phyloP scores from a whole-genome alignment of 2,888 invertebrate species.

The Dastarcus helophoroides region DNA sequence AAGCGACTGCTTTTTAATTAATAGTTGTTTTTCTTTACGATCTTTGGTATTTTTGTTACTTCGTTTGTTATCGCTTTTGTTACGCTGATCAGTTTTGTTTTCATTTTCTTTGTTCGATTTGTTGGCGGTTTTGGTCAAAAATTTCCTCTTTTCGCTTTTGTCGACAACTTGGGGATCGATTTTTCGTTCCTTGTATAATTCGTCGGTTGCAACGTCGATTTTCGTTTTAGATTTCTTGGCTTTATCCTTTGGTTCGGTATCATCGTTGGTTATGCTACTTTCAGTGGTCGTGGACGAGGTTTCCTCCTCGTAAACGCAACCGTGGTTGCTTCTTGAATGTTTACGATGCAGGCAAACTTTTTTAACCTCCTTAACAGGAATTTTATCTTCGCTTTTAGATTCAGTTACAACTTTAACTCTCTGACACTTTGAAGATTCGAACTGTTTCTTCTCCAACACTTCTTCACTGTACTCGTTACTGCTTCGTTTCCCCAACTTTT shows the following conservation, averaged over 20 bases:
- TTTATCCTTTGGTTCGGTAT: slow-evolving; percentile 27
- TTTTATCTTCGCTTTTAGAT: slow-evolving; percentile 17
- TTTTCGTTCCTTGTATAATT: slow-evolving; percentile 5
- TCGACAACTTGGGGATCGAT: slow-evolving; percentile 10
- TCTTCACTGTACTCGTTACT: slow-evolving; percentile 19
- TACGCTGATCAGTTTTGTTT: slow-evolving; percentile 9
- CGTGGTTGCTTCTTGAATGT: slow-evolving; percentile 5
- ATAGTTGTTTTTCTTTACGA: slow-evolving; percentile 24
- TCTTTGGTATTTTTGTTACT: slow-evolving; percentile 22
- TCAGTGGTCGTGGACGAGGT: slow-evolving; percentile 61
- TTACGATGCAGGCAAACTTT: slow-evolving; percentile 22
- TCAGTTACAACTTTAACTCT: slow-evolving; percentile 28
- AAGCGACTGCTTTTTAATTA: slow-evolving; percentile 18
- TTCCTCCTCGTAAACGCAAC: slow-evolving; percentile 46
- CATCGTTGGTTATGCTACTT: slow-evolving; percentile 54
- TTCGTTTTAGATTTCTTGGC: slow-evolving; percentile 7
- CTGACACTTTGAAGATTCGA: slow-evolving; percentile 14
- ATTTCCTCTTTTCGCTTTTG: slow-evolving; percentile 6
- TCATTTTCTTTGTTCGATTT: slow-evolving; percentile 7
- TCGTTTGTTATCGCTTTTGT: slow-evolving; percentile 18
- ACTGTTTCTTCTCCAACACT: slow-evolving; percentile 14
- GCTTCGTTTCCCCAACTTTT: slow-evolving; percentile 28
- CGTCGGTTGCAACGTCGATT: slow-evolving; percentile 2
- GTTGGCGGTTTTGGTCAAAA: neutral
- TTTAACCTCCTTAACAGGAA: slow-evolving; percentile 21